Conservation (phyloP, 2,888 invertebrate genomes). For the Morpho deidamia region DNA sequence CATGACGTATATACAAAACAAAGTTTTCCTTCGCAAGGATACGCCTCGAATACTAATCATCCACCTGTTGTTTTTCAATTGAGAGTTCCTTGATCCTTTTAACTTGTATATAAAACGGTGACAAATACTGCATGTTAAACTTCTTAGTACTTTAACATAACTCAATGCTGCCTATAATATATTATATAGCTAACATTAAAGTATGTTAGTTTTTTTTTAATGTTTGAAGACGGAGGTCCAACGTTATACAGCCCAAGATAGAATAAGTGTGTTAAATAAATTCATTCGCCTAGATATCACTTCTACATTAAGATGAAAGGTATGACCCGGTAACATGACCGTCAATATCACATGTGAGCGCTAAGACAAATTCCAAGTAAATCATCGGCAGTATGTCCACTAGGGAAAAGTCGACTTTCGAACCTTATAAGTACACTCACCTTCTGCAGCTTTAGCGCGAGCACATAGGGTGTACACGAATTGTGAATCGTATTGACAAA, state of each 20-base stretch:
- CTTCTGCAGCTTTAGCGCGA: conserved; percentile 44
- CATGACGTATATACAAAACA: conserved; percentile 1
- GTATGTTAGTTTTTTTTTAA: too few species aligned
- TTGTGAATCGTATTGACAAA: conserved; percentile 30
- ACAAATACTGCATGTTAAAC: neutral
- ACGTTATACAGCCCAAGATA: neutral
- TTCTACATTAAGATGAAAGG: conserved; percentile 16
- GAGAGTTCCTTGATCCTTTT: conserved; percentile 3
- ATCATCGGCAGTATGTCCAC: conserved; percentile 24
- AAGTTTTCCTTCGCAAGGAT: neutral
- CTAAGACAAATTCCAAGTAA: conserved; percentile 26
- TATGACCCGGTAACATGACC: conserved; percentile 25
- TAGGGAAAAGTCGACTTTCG: conserved; percentile 33
- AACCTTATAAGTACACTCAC: conserved; percentile 42
- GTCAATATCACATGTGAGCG: conserved; percentile 20
- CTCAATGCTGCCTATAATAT: neutral
- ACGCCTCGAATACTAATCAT: conserved; percentile 1
- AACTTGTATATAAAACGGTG: neutral
- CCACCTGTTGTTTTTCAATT: conserved; percentile 2
- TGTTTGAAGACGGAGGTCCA: neutral
- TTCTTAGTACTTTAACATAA: neutral
- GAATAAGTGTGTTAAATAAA: conserved; percentile 10
- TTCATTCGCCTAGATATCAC: conserved; percentile 9
- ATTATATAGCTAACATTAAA: too few species aligned
- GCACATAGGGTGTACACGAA: conserved; percentile 40